Conservation (phyloP, 2,888 invertebrate genomes). For the Thereva unica region DNA sequence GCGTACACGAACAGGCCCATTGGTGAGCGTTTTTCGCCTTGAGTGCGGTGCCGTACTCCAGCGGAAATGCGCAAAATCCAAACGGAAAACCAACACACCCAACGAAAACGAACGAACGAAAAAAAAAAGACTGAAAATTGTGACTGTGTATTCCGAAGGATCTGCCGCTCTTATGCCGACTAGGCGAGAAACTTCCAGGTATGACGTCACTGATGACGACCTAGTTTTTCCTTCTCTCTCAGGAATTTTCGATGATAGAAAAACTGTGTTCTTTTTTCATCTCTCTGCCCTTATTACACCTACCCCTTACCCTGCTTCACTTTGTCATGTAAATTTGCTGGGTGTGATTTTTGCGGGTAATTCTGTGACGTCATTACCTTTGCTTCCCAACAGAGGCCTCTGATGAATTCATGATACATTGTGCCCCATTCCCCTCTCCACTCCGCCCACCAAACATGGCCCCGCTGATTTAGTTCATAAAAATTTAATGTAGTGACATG, state of each 20-base stretch:
- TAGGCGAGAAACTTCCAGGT: not conserved
- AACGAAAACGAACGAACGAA: no score
- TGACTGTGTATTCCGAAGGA: no score
- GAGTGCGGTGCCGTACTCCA: not conserved
- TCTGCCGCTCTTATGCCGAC: no score
- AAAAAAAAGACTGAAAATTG: no score
- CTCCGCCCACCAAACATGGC: no score
- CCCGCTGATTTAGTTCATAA: not conserved
- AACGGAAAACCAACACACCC: slow-evolving; percentile 7
- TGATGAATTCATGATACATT: not conserved
- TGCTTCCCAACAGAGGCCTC: not conserved
- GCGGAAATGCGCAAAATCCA: slow-evolving; percentile 31
- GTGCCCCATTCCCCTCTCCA: not conserved
- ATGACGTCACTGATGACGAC: slow-evolving; percentile 30
- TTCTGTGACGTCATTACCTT: slow-evolving; percentile 8
- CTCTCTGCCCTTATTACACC: not conserved
- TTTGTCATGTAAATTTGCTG: not conserved
- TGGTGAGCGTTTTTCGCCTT: not conserved
- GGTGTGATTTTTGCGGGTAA: slow-evolving; percentile 11
- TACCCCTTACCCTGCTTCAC: not conserved
- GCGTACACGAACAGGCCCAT: not conserved
- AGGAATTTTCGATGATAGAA: not conserved
- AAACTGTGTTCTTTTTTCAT: not conserved
- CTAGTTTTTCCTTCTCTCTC: slow-evolving; percentile 3
- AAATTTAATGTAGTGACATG: slow-evolving; percentile 17